Evolutionary conservation across 1,140 invertebrate genomes (phyloP), one percentile per base, ranked within the genome.

Genomic region (Conopomorpha cramerella): DNA sequence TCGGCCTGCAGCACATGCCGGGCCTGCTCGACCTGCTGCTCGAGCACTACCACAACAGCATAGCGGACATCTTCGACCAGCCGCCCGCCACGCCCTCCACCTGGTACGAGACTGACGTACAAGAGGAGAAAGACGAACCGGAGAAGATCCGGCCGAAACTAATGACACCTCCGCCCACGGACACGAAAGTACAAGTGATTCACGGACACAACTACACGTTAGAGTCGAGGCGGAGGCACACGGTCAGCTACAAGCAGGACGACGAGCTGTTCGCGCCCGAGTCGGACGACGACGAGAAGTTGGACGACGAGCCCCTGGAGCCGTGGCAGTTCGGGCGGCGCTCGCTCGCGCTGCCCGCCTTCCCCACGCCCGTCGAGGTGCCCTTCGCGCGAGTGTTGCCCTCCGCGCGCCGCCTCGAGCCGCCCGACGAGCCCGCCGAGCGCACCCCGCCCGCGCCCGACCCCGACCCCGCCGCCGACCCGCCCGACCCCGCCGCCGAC

Each of bases 11-110:
- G 34, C 90, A 97, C 68, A 82, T 98, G 77, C 95, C 95, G 7
- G 95, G 95, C 8, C 77, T 99, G 31, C 73, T 98, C 10, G 95
- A 97, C 45, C 83, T 94, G 36, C 74, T 98, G 25, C 79, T 98
- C 17, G 95, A 97, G 65, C 95, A 98, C 71, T 96, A 96, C 65
- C 86, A 92, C 28, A 87, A 87, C 38, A 91, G 89, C 49, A 80
- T 98, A n/a, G 83, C 86, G 10, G 89, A 95, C 51, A 92, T 96
- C 80, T 95, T 98, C 45, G 87, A 89, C 49, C 77, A 80, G 3
- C 70, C 80, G 1, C 53, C 51, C 32, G 49, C 42, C 8, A 76
- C 78, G 15, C 62, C 77, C 8, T 35, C 43, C 3, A n/a, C n/a
- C n/a, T n/a, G n/a, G n/a, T n/a, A n/a, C n/a, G n/a, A n/a, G n/a